These are phyloP conservation scores for Sweltsa coloradensis DNA, from an alignment of 1,140 invertebrate species.

Conservation along the genomic window DNA sequence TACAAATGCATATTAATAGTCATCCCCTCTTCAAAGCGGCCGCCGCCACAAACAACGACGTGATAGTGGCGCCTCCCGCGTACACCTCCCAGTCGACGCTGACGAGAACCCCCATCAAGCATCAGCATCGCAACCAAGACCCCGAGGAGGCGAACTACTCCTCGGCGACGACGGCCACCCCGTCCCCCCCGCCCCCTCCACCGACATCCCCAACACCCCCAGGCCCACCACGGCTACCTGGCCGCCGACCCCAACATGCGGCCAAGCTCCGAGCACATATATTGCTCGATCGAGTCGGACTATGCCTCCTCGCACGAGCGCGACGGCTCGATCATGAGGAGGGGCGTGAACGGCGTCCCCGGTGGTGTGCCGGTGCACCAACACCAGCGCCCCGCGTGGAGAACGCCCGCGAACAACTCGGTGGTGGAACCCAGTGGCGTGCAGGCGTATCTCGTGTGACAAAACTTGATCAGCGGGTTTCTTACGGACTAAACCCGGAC, in stretches of 20 bases:
- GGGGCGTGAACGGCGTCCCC: slow-evolving; percentile 28
- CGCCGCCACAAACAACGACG: slow-evolving; percentile 23
- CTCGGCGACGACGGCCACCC: slow-evolving; percentile 46
- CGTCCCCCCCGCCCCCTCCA: slow-evolving; percentile 44
- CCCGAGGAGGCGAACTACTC: slow-evolving; percentile 44
- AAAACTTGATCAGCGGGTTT: too few relatives aligned
- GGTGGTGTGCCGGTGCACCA: slow-evolving; percentile 31
- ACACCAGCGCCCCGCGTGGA: slow-evolving; percentile 19
- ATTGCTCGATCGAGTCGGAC: slow-evolving; percentile 76
- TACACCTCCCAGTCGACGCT: slow-evolving; percentile 22
- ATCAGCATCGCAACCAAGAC: slow-evolving; percentile 25
- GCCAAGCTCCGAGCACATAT: slow-evolving; percentile 73
- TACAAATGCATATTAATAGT: slow-evolving; percentile 23
- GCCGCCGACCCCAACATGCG: slow-evolving; percentile 39
- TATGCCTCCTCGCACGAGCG: slow-evolving; percentile 47
- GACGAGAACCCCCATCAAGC: slow-evolving; percentile 29
- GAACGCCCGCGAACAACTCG: neutral
- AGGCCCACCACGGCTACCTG: slow-evolving; percentile 15
- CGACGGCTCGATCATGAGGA: neutral
- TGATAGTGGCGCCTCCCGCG: slow-evolving; percentile 19
- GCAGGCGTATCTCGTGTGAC: slow-evolving; percentile 42
- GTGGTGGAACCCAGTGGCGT: slow-evolving; percentile 20
- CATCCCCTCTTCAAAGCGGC: slow-evolving; percentile 34
- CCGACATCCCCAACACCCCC: slow-evolving; percentile 30
- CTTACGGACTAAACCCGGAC: too few relatives aligned